These are phyloP conservation scores for Odocoileus hemionus DNA, from an alignment of 2,113 vertebrate genomes.

Conservation along the genomic window DNA sequence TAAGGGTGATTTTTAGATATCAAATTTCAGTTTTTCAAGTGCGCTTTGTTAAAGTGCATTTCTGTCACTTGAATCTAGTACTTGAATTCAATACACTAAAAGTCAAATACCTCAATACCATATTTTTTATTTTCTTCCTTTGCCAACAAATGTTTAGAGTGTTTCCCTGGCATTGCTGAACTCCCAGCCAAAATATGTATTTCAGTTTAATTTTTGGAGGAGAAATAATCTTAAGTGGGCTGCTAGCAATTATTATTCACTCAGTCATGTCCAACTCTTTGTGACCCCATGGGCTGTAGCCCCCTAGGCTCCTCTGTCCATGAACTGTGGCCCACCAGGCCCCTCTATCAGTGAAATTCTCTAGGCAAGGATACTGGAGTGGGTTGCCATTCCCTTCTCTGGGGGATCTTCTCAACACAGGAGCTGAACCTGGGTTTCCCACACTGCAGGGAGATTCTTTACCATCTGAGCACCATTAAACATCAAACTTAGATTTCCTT, in stretches of 20 bases:
- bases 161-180: slow-evolving; percentile 10
- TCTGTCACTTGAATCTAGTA: slow-evolving; percentile 31
- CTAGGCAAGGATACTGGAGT: not conserved
- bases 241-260: not conserved
- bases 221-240: not conserved
- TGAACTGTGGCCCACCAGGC: not conserved
- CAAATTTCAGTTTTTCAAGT: slow-evolving; percentile 58
- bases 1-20: slow-evolving; percentile 54
- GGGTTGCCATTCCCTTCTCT: not conserved
- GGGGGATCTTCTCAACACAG: not conserved
- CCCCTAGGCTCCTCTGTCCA: not conserved
- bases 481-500: not conserved
- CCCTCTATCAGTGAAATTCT: not conserved
- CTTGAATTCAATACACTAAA: slow-evolving; percentile 8
- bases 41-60: not conserved
- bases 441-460: not conserved
- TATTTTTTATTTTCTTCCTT: not conserved
- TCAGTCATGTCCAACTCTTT: not conserved
- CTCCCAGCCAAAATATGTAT: not conserved
- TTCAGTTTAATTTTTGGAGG: slow-evolving; percentile 29
- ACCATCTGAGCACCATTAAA: not conserved
- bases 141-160: not conserved
- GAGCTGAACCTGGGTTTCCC: not conserved
- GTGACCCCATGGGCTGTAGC: not conserved
- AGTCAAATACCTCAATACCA: not conserved